Evolutionary conservation across 2,113 vertebrate genomes (phyloP), one percentile per base, ranked within the genome.

Genomic region (Cyanocitta stelleri): DNA sequence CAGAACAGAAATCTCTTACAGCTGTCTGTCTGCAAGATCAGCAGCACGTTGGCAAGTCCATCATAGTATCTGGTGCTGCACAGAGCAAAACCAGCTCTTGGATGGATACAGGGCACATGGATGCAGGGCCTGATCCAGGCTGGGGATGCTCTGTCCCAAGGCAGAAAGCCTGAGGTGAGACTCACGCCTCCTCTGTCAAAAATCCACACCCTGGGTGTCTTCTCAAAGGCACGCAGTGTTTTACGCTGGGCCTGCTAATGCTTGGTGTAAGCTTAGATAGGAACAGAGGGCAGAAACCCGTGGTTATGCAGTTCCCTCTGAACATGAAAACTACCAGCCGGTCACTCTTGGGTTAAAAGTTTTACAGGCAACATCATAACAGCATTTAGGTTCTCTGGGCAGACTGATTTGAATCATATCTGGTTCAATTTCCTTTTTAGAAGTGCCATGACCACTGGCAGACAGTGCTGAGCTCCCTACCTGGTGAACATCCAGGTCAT

Each of bases 401-500:
- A 41, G 8, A 69, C 23, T n/a, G 29, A 52, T 24, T 84, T 46
- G 9, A 68, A 49, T 7, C 24, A 0, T 4, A 37, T 1, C 27
- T 10, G 13, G 30, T 32, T 9, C 7, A 5, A 33, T 44, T 54
- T 44, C 21, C 37, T 23, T 43, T 84, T 10, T 1, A 4, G 6
- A 33, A 41, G 5, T 3, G 15, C 24, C 33, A 5, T 0, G 3
- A 4, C 6, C 32, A 26, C 3, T 9, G 39, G 63, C 33, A 32
- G 52, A 2, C 44, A 37, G 55, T 11, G 35, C 46, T 44, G 56
- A 55, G 15, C 30, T 20, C 33, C 97, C 96, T 68, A 99, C 99
- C 99, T 99, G 99, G 97, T 99, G 98, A 89, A 99, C 98, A 96
- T 99, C 98, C 96, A 99, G 80, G 94, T 99, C 99, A 71, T 99